phyloP scores from a whole-genome alignment of 2,888 invertebrate species.

The Aricia artaxerxes region DNA sequence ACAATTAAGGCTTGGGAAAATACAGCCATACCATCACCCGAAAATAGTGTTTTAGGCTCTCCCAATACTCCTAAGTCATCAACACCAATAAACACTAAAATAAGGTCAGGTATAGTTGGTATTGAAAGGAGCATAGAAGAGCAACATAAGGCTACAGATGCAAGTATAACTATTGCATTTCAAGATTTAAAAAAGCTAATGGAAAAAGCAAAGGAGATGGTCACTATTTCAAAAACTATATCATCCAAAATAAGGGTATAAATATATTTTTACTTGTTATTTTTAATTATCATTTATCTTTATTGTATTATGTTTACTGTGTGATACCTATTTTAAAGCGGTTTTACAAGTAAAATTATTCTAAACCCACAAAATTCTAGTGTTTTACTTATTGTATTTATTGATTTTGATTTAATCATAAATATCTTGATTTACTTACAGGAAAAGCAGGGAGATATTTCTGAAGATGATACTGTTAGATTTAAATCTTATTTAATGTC shows the following conservation, averaged over 20 bases:
- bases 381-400: slow-evolving; percentile 24
- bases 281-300: background rate
- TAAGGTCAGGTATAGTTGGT: slow-evolving; percentile 94
- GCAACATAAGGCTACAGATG: slow-evolving; percentile 94
- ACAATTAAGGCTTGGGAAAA: slow-evolving; percentile 84
- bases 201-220: slow-evolving; percentile 99
- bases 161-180: slow-evolving; percentile 95
- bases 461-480: slow-evolving; percentile 97
- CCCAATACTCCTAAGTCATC: slow-evolving; percentile 52
- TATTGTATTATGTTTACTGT: background rate
- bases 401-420: slow-evolving; percentile 19
- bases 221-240: slow-evolving; percentile 93
- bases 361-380: background rate
- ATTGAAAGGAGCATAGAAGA: slow-evolving; percentile 96
- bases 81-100: slow-evolving; percentile 80
- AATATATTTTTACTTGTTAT: slow-evolving; percentile 35
- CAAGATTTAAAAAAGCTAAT: slow-evolving; percentile 97
- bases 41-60: slow-evolving; percentile 46
- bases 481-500: slow-evolving; percentile 98
- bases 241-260: slow-evolving; percentile 92
- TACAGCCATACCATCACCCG: slow-evolving; percentile 48
- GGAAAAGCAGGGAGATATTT: slow-evolving; percentile 96
- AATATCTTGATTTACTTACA: slow-evolving; percentile 51
- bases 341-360: no score
- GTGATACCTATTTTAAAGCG: background rate